These are phyloP conservation scores for Cygnus buccinator DNA, from an alignment of 2,113 vertebrate genomes.

Conservation along the genomic window DNA sequence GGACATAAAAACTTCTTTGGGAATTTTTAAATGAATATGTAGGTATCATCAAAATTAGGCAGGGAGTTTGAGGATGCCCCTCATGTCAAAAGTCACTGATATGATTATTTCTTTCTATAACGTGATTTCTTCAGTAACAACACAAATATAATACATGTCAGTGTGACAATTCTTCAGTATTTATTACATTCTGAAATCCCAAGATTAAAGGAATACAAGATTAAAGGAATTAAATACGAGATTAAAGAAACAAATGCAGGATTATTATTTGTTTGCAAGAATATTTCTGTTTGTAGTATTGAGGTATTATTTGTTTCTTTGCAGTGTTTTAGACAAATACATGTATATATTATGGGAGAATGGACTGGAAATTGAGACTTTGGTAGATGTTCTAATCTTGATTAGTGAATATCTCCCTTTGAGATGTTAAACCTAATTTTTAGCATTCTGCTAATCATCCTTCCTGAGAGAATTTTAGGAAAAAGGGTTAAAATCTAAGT, in stretches of 20 bases:
- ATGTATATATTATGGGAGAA: not conserved
- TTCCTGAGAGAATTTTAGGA: conserved; percentile 18
- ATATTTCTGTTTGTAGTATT: not conserved
- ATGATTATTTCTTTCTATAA: not conserved
- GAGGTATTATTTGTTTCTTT: not conserved
- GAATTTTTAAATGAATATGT: not conserved
- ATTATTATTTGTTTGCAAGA: not conserved
- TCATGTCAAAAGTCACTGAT: not conserved
- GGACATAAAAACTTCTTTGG: not conserved
- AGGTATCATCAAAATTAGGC: not conserved
- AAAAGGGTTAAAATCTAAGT: not conserved
- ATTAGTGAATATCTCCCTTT: conserved; percentile 7
- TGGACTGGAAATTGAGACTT: not conserved
- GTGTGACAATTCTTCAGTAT: not conserved
- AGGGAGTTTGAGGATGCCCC: not conserved
- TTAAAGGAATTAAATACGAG: not conserved
- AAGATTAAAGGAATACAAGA: not conserved
- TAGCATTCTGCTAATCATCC: not conserved
- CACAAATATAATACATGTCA: not conserved
- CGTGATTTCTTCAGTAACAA: not conserved
- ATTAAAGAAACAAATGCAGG: not conserved
- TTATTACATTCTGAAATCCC: not conserved
- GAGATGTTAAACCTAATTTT: conserved; percentile 25
- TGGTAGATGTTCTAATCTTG: not conserved
- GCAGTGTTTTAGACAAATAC: not conserved